Conservation (phyloP, 2,888 invertebrate genomes). For the Latheticus oryzae region DNA sequence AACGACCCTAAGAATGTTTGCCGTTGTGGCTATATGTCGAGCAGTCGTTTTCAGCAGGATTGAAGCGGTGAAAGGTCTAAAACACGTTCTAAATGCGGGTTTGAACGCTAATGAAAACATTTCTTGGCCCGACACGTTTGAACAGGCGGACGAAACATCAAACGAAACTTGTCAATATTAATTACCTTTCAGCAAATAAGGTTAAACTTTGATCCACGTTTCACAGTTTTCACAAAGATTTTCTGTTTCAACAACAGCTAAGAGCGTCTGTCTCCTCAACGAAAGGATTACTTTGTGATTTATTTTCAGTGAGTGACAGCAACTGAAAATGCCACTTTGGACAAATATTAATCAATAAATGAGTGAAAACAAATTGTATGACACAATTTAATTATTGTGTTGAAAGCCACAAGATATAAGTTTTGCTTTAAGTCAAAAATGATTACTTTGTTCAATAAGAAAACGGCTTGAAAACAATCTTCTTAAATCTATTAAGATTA, state of each 20-base stretch:
- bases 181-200: constrained; percentile 47
- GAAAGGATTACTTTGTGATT: constrained; percentile 27
- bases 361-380: too few species aligned
- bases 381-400: too few species aligned
- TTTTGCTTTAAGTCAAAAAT: too few species aligned
- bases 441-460: too few species aligned
- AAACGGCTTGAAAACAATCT: constrained; percentile 16
- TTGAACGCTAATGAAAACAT: constrained; percentile 41
- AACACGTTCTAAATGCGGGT: constrained; percentile 39
- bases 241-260: constrained; percentile 37
- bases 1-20: constrained; percentile 41
- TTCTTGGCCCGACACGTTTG: constrained; percentile 43
- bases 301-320: constrained; percentile 21
- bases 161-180: constrained; percentile 50
- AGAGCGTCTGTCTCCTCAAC: constrained; percentile 21
- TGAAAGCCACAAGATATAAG: background rate
- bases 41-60: constrained; percentile 29
- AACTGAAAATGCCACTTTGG: too few species aligned
- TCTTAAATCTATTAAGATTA: constrained; percentile 32
- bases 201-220: constrained; percentile 45
- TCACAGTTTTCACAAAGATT: constrained; percentile 41
- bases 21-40: constrained; percentile 40
- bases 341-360: too few species aligned
- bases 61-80: constrained; percentile 36
- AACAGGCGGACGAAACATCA: constrained; percentile 45